Conservation (phyloP, 2,113 vertebrate genomes). For the Pomatorhinus ruficollis region DNA sequence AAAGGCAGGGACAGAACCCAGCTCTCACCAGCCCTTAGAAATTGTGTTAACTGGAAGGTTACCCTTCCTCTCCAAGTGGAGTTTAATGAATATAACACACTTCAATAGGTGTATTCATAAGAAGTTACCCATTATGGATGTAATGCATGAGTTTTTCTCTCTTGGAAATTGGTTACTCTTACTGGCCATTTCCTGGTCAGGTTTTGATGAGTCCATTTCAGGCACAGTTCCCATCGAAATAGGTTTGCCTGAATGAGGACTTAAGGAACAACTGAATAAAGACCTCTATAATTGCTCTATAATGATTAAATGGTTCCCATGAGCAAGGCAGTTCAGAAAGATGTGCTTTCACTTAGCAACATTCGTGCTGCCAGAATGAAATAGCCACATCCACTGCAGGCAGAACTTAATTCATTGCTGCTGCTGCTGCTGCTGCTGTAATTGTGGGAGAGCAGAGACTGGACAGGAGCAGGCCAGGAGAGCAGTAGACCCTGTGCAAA, state of each 20-base stretch:
- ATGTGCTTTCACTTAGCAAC: slow-evolving; percentile 68
- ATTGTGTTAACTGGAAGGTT: slow-evolving; percentile 61
- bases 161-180: slow-evolving; percentile 62
- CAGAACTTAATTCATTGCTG: not conserved
- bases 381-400: slow-evolving; percentile 41
- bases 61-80: slow-evolving; percentile 55
- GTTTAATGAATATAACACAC: slow-evolving; percentile 61
- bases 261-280: slow-evolving; percentile 65
- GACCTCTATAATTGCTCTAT: slow-evolving; percentile 65
- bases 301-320: slow-evolving; percentile 71
- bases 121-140: slow-evolving; percentile 61
- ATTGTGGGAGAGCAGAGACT: not conserved
- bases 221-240: slow-evolving; percentile 60
- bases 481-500: not conserved
- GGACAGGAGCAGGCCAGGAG: not conserved
- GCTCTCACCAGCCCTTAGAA: not conserved
- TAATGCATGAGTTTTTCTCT: slow-evolving; percentile 66
- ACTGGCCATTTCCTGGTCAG: slow-evolving; percentile 68
- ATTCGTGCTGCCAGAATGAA: slow-evolving; percentile 31
- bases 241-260: slow-evolving; percentile 66
- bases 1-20: slow-evolving; percentile 1
- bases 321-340: slow-evolving; percentile 61
- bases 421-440: slow-evolving; percentile 3
- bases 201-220: slow-evolving; percentile 69
- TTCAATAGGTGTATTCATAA: slow-evolving; percentile 61